phyloP scores from a whole-genome alignment of 2,113 vertebrate genomes.

The Phaethon lepturus region DNA sequence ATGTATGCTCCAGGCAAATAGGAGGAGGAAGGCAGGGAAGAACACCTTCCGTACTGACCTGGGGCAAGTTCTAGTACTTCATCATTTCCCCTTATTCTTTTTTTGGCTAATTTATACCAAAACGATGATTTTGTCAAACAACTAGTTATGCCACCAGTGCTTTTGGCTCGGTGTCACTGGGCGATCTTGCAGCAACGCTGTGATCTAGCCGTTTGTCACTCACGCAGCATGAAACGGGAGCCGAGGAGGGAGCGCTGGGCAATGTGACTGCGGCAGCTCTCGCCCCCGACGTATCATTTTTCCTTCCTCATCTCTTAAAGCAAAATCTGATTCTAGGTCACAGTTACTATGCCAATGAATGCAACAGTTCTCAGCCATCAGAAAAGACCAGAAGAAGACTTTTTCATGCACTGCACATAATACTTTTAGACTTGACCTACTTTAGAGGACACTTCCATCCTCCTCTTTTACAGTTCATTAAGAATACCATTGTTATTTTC shows the following conservation, averaged over 20 bases:
- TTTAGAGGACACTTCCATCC: background rate
- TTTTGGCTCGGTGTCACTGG: background rate
- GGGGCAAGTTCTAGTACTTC: background rate
- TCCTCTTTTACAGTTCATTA: conserved; percentile 26
- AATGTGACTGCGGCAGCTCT: background rate
- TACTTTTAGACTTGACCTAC: background rate
- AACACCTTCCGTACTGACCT: rapidly evolving
- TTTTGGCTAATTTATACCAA: background rate
- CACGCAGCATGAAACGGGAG: background rate
- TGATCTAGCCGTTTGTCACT: background rate
- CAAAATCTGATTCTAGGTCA: background rate
- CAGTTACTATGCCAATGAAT: background rate
- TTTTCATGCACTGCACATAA: background rate
- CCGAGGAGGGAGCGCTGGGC: rapidly evolving
- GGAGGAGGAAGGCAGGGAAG: background rate
- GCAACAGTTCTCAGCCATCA: background rate
- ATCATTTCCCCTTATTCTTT: background rate
- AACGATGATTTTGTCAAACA: background rate
- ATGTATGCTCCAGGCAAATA: background rate
- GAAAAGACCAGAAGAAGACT: background rate
- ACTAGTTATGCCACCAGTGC: background rate
- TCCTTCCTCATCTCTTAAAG: background rate
- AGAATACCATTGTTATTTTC: conserved; percentile 20
- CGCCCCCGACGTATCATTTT: rapidly evolving
- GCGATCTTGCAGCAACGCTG: rapidly evolving